These are phyloP conservation scores for Cavia aperea DNA, from an alignment of 2,113 vertebrate species.

Conservation along the genomic window DNA sequence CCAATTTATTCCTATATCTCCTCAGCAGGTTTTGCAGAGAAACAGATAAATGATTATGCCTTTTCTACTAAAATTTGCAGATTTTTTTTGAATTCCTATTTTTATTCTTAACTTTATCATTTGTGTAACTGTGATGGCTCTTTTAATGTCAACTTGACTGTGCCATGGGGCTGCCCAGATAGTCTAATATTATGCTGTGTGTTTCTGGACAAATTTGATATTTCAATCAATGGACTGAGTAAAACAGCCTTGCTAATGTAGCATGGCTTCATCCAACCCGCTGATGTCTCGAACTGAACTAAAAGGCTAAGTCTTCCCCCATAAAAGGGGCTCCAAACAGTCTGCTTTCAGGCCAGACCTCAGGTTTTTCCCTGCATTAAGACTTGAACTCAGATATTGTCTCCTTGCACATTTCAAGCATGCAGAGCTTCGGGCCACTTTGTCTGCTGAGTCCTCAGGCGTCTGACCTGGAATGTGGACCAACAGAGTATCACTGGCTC, in stretches of 20 bases:
- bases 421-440: not conserved
- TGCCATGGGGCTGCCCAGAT: not conserved
- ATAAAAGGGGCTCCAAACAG: not conserved
- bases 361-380: not conserved
- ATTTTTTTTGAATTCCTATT: conserved; percentile 17
- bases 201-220: not conserved
- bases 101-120: conserved; percentile 8
- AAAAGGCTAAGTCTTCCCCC: not conserved
- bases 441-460: not conserved
- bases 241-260: not conserved
- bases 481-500: not conserved
- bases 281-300: not conserved
- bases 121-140: not conserved
- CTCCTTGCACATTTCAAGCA: not conserved
- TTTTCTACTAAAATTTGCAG: not conserved
- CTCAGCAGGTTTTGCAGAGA: not conserved
- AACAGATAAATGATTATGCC: not conserved
- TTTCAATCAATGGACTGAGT: not conserved
- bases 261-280: not conserved
- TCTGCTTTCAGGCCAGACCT: not conserved
- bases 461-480: not conserved
- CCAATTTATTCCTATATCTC: conserved; percentile 7
- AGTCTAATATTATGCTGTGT: not conserved
- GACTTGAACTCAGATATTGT: not conserved
- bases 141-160: not conserved